These are phyloP conservation scores for Ardeotis arabs DNA, from an alignment of 2,113 vertebrate genomes.

Conservation along the genomic window DNA sequence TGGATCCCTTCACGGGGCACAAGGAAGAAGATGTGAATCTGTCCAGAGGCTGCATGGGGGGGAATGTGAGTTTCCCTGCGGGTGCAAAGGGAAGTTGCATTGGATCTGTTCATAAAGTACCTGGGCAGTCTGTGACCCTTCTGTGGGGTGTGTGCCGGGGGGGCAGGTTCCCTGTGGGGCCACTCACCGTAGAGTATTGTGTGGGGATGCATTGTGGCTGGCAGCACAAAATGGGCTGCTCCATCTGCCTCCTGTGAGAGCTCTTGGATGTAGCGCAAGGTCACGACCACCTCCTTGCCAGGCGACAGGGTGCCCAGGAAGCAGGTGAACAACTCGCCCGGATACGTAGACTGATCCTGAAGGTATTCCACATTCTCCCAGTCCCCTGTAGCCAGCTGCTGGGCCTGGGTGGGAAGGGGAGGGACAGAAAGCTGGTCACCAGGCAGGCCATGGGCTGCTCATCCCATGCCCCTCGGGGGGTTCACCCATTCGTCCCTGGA, in stretches of 20 bases:
- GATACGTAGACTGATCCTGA: background rate
- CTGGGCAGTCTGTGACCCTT: background rate
- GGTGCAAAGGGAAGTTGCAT: background rate
- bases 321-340: background rate
- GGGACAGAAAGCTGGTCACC: background rate
- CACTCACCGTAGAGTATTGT: background rate
- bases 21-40: background rate
- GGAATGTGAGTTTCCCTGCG: background rate
- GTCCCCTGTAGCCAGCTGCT: background rate
- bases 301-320: background rate
- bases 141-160: background rate
- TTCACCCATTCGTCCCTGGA: background rate
- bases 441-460: background rate
- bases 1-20: background rate
- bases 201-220: background rate
- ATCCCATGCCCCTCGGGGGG: background rate
- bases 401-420: background rate
- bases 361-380: background rate
- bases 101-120: background rate
- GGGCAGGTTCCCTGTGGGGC: background rate
- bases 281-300: background rate
- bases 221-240: background rate
- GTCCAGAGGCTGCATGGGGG: background rate
- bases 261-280: background rate
- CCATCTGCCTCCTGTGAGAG: background rate